Percentiles rank a stretch among this genome's conserved stretches.
Conservation (phyloP, 2,888 invertebrate genomes). For the Harmothoe impar region DNA sequence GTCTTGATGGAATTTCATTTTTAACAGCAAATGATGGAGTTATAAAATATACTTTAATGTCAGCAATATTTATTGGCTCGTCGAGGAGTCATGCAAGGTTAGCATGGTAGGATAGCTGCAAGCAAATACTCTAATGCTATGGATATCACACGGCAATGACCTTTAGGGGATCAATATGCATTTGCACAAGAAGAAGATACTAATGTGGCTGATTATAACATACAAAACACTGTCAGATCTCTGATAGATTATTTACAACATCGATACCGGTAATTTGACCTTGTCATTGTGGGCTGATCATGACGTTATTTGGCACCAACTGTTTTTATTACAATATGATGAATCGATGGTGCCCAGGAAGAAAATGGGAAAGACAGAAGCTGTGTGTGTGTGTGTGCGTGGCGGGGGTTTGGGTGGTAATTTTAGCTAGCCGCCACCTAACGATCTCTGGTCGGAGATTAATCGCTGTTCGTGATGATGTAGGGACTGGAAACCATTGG, state of each 20-base stretch:
- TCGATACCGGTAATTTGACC: neutral
- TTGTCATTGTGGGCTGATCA: neutral
- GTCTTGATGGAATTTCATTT: constrained; percentile 2
- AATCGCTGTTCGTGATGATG: neutral
- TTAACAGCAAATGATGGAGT: neutral
- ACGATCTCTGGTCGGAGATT: neutral
- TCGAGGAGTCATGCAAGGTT: too few relatives aligned
- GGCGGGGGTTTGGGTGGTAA: neutral
- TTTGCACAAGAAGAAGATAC: too few relatives aligned
- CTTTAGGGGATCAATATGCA: too few relatives aligned
- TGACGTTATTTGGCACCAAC: neutral
- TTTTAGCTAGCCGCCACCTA: neutral
- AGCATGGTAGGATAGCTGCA: too few relatives aligned
- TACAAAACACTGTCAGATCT: too few relatives aligned
- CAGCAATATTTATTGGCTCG: too few relatives aligned
- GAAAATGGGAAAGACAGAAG: too few relatives aligned
- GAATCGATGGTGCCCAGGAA: neutral
- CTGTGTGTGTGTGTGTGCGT: neutral
- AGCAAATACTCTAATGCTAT: too few relatives aligned
- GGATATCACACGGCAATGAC: too few relatives aligned
- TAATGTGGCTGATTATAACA: too few relatives aligned
- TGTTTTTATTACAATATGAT: neutral
- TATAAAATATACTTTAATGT: too few relatives aligned
- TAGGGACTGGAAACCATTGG: neutral
- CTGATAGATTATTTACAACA: too few relatives aligned